Base-by-base conservation (phyloP, 2,797 vertebrate genomes). In the Coracias cyanogaster region DNA sequence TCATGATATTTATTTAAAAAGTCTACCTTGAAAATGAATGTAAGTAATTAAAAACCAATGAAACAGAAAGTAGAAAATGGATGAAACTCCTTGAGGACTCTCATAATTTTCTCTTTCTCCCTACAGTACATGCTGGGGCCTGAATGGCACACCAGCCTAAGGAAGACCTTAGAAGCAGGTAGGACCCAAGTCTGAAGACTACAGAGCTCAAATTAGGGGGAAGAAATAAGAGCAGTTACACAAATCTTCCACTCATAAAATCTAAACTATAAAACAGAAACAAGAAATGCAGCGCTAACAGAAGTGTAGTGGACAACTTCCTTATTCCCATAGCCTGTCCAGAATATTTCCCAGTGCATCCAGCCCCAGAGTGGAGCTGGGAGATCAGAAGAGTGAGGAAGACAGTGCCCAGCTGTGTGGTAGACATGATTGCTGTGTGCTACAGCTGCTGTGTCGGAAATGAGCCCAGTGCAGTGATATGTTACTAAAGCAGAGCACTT, bases 71-170 rank as follows among this genome's bases (percentile, higher is more conserved):
- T 5, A 71, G 31, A 71, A 95, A 88, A 66, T 3, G 3, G 2
- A 62, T 58, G 0, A 46, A 79, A 19, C 15, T 76, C 29, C 5
- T 11, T 31, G 51, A 73, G 5, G 17, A 33, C 9, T 43, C 62
- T 7, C 4, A 58, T 17, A 31, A 43, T 26, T 72, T 65, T 86
- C 46, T 60, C 26, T 73, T 80, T 54, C 3, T 19, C 11, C 11
- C 35, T 45, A 19, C 28, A 8, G 9, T 35, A 45, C 0, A 0
- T n/a, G 20, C 0, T 3, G 64, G 6, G 14, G 16, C 14, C 57
- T 60, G 22, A 93, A 69, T 5, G 24, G 29, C 24, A 65, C 26
- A 21, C 2, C 11, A 62, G 37, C 16, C 45, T 43, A 28, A n/a
- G 13, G 48, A 64, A 78, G 28, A 74, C 15, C 8, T 29, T 3